Evolutionary conservation across 1,140 invertebrate genomes (phyloP).

Genomic region (Drosophila bocqueti): DNA sequence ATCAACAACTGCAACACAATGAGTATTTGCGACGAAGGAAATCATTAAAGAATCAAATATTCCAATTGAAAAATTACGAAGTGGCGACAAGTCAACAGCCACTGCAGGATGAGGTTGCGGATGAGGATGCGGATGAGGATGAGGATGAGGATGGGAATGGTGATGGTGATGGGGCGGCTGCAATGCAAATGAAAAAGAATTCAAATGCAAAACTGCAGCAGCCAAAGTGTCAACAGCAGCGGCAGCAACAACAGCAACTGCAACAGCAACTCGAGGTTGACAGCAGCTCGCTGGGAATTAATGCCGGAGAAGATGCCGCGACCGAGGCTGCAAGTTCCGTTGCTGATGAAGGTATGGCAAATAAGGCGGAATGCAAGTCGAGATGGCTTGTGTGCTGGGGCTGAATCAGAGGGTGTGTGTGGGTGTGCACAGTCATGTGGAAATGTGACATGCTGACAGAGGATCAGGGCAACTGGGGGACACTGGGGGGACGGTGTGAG

Average conservation of each 20-base stretch:
- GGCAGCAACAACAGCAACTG: conserved; percentile 35
- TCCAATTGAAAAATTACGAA: conserved; percentile 85
- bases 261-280: conserved; percentile 52
- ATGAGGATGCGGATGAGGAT: conserved; percentile 6
- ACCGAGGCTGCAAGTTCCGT: conserved; percentile 63
- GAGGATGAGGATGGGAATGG: not conserved
- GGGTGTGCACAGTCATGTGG: conserved; percentile 64
- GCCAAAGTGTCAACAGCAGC: conserved; percentile 62
- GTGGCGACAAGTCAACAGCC: conserved; percentile 68
- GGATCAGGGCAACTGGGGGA: conserved; percentile 8
- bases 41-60: conserved; percentile 85
- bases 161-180: conserved; percentile 25
- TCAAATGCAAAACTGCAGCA: conserved; percentile 76
- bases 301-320: conserved; percentile 68
- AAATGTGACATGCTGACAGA: conserved; percentile 64
- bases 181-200: conserved; percentile 74
- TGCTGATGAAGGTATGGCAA: conserved; percentile 82
- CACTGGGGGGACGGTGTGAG: not conserved
- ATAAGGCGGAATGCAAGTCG: conserved; percentile 66
- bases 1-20: conserved; percentile 85
- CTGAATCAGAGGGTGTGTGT: not conserved
- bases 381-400: conserved; percentile 25
- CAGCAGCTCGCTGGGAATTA: conserved; percentile 78
- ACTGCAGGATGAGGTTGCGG: conserved; percentile 15
- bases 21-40: conserved; percentile 84